Base-by-base conservation (phyloP, 1,140 invertebrate genomes). In the Heliconius melpomene region DNA sequence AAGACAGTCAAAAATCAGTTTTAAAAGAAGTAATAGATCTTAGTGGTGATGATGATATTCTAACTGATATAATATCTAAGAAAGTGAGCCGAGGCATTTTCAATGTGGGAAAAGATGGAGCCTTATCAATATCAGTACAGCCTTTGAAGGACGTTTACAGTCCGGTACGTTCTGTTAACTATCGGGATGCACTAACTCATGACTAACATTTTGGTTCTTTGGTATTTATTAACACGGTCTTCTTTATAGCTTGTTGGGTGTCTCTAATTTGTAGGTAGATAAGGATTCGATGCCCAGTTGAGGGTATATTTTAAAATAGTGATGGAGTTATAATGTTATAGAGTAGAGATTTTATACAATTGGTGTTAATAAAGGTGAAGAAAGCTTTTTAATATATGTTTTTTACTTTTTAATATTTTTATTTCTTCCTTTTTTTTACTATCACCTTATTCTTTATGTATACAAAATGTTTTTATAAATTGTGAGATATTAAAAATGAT, bases 1-100 rank as follows among this genome's bases (percentile, higher is more conserved):
- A 93, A 87, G 88, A 93, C 1, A 88, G 78, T 40, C 83, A 86
- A 9, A 91, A 91, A 79, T 88, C 90, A 1, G 86, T 91, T 9
- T 74, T 90, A 3, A 92, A 90, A 81, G 94, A 94, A 7, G 89
- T 94, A 0, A 95, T 95, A 23, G 94, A 95, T 74, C 81, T 95
- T 40, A 94, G 91, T 76, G 89, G 88, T 5, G 94, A 94, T 5
- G 94, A 95, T 70, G 93, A 94, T 74, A 85, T 90, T 26, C 40
- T 92, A 7, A 86, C 82, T 1, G 91, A 92, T 81, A 88, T 90
- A 72, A 87, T 93, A 84, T 71, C 86, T 3, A 92, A 90, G 85
- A 91, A 89, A 79, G 84, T 92, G 20, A 89, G 79, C 38, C 88
- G 92, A 87, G 91, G 88, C 13, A 90, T 88, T 1, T 88, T 92